Percentiles rank a stretch among this genome's conserved stretches.
Evolutionary conservation across 1,140 invertebrate genomes (phyloP).

Genomic region (Triops cancriformis): DNA sequence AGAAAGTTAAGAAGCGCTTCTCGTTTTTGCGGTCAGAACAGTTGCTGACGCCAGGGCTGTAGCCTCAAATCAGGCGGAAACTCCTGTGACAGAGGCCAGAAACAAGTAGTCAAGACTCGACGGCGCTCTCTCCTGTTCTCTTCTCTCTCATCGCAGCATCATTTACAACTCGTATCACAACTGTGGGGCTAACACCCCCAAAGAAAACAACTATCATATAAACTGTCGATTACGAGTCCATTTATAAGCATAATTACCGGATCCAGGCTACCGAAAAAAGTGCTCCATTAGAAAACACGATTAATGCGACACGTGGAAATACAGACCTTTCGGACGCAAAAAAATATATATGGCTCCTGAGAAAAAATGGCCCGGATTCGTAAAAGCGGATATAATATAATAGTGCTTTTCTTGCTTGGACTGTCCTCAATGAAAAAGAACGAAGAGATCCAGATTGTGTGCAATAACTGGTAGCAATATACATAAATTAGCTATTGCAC

Average conservation of each 20-base stretch:
- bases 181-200: neutral
- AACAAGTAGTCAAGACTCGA: neutral
- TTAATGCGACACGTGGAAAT: neutral
- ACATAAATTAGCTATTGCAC: neutral
- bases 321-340: neutral
- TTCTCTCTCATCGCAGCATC: neutral
- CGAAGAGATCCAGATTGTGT: neutral
- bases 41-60: constrained; percentile 7
- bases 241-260: neutral
- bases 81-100: constrained; percentile 1
- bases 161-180: neutral
- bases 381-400: constrained; percentile 6
- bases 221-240: neutral
- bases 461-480: constrained; percentile 10
- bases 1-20: neutral
- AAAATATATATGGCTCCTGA: neutral
- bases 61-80: constrained; percentile 9
- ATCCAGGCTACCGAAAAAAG: neutral
- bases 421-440: neutral
- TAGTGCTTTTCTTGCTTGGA: neutral
- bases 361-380: neutral
- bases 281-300: neutral
- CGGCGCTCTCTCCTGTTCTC: constrained; percentile 7
- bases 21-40: neutral
- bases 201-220: neutral